Percentiles rank a stretch among this genome's conserved stretches.
phyloP scores from a whole-genome alignment of 2,888 invertebrate genomes.

The Anagyrus pseudococci region DNA sequence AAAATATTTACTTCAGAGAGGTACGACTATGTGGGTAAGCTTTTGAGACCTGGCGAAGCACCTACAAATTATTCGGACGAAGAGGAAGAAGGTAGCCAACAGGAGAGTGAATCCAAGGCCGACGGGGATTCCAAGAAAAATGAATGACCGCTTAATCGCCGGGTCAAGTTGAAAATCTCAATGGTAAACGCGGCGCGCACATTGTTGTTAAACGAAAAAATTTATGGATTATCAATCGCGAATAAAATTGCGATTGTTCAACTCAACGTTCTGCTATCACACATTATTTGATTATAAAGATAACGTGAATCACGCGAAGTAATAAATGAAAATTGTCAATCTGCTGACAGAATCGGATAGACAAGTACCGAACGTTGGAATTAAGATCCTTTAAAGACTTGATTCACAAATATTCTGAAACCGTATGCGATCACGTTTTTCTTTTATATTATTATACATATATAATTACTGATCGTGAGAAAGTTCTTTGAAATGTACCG shows the following conservation, averaged over 20 bases:
- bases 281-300: slow-evolving; percentile 40
- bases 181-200: slow-evolving; percentile 47
- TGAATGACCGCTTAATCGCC: slow-evolving; percentile 53
- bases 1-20: slow-evolving; percentile 82
- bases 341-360: not conserved
- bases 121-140: slow-evolving; percentile 42
- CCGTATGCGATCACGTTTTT: not conserved
- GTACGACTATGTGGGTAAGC: slow-evolving; percentile 88
- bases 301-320: slow-evolving; percentile 3
- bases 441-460: not conserved
- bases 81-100: slow-evolving; percentile 69
- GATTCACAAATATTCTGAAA: not conserved
- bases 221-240: slow-evolving; percentile 44
- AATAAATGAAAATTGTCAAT: not conserved
- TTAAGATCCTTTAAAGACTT: not conserved
- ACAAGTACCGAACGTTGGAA: not conserved
- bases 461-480: not conserved
- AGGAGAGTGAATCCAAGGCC: slow-evolving; percentile 60
- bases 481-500: slow-evolving; percentile 25
- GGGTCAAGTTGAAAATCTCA: slow-evolving; percentile 42
- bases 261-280: slow-evolving; percentile 45
- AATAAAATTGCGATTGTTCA: slow-evolving; percentile 46
- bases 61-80: slow-evolving; percentile 92
- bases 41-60: slow-evolving; percentile 90
- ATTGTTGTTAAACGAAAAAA: slow-evolving; percentile 47